Evolutionary conservation across 2,113 vertebrate genomes (phyloP), one percentile per base, ranked within the genome.

Genomic region (Gracilinanus agilis): DNA sequence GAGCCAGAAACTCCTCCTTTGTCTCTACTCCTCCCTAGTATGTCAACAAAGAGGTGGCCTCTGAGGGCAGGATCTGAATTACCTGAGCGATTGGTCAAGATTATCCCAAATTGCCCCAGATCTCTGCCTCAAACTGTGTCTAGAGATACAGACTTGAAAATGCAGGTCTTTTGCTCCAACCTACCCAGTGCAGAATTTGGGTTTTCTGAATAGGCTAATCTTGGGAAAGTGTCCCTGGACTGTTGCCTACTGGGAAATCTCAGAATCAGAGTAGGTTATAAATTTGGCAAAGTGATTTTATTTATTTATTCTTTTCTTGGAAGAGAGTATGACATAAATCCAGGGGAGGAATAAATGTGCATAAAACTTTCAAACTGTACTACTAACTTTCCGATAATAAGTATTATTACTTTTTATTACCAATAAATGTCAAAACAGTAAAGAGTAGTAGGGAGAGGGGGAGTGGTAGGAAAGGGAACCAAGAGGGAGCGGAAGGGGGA

Each of bases 231-330:
- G 55, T 95, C 83, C 83, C 88, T 56, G 91, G 90, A 93, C 95
- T 96, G 91, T 92, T 97, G 97, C 83, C 90, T 96, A 92, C 95
- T 97, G 96, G 94, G 96, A 96, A 94, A 96, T 92, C 61, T 92
- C 94, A 90, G 93, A 95, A 96, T 97, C 93, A 49, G 90, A 96
- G 93, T 92, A 97, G 91, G 92, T 88, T 95, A 96, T 97, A 95
- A 97, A 97, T 96, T 95, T 96, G 96, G 94, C 90, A 90, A 97
- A 97, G 92, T 94, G 83, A 89, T 95, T 97, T 96, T 95, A 96
- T 97, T 97, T 97, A 94, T 97, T 96, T 97, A 97, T 96, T 94
- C 95, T 97, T 96, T 90, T 55, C 93, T 92, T 90, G 95, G 93
- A 96, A 90, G 89, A 96, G 89, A 94, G 83, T 90, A 19, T 93